Evolutionary conservation across 1,140 invertebrate genomes (phyloP).

Genomic region (Melipona quadrifasciata): DNA sequence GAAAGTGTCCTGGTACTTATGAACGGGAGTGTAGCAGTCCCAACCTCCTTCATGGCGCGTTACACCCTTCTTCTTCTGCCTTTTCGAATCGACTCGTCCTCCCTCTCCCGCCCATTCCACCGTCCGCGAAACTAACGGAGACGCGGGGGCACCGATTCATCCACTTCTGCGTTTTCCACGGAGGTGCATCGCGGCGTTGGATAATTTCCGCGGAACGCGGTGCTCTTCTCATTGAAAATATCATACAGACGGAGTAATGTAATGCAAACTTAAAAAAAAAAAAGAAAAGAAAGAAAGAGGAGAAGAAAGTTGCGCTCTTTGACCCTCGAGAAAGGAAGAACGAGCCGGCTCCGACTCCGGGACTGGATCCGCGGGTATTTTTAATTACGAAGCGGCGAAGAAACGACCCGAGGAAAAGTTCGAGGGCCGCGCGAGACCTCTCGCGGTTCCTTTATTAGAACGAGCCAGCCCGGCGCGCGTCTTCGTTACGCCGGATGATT

Average conservation of each 20-base stretch:
- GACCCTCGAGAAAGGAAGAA: conserved; percentile 13
- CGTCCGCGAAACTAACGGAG: background rate
- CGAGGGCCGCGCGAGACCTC: conserved; percentile 1
- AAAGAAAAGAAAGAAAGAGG: no score
- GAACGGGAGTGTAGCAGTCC: no score
- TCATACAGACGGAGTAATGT: background rate
- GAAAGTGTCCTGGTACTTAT: no score
- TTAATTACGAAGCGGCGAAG: conserved; percentile 34
- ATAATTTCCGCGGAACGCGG: background rate
- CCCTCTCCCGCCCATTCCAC: background rate
- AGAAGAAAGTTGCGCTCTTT: background rate
- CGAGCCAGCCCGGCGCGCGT: background rate
- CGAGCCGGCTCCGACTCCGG: background rate
- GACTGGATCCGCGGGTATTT: conserved; percentile 28
- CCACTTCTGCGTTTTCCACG: conserved; percentile 6
- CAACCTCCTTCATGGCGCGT: conserved; percentile 1
- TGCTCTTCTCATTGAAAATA: conserved; percentile 15
- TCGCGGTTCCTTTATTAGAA: conserved; percentile 33
- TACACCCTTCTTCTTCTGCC: conserved; percentile 20
- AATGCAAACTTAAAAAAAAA: background rate
- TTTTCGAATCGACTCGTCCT: conserved; percentile 24
- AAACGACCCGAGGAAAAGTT: background rate
- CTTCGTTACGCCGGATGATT: conserved; percentile 38
- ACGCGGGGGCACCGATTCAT: background rate
- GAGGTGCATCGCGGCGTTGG: background rate